phyloP scores from a whole-genome alignment of 2,888 invertebrate genomes.

The Meloe dianella region DNA sequence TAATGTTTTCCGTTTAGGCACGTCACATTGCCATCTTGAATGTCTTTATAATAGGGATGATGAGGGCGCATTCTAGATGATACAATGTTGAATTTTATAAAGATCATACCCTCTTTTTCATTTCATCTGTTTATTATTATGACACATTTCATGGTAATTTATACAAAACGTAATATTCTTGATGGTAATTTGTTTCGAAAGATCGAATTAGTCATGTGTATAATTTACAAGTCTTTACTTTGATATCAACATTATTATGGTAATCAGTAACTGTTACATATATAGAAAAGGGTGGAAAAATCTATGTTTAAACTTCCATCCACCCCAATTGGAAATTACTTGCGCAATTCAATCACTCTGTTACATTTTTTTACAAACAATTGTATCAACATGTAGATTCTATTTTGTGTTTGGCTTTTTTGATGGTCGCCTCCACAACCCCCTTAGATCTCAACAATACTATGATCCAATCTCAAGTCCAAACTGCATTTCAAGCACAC shows the following conservation, averaged over 20 bases:
- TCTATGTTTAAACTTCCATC: neutral
- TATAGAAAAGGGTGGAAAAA: neutral
- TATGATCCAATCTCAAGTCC: conserved; percentile 52
- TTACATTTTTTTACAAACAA: neutral
- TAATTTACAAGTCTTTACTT: neutral
- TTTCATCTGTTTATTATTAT: conserved; percentile 27
- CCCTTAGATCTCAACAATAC: conserved; percentile 19
- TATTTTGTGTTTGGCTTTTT: neutral
- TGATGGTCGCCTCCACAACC: conserved; percentile 15
- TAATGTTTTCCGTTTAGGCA: conserved; percentile 34
- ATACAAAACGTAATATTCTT: conserved; percentile 18
- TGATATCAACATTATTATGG: conserved; percentile 9
- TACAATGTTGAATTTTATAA: conserved; percentile 29
- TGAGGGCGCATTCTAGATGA: conserved; percentile 11
- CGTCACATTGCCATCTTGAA: conserved; percentile 33
- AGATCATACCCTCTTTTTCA: conserved; percentile 26
- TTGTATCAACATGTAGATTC: neutral
- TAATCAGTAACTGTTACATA: neutral
- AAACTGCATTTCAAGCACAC: conserved; percentile 45
- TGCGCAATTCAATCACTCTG: neutral
- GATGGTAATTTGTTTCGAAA: conserved; percentile 23
- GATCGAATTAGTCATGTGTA: conserved; percentile 15
- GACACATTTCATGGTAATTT: conserved; percentile 30
- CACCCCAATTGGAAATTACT: neutral
- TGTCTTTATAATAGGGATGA: conserved; percentile 33